Percentiles rank a stretch among this genome's conserved stretches.
phyloP scores from a whole-genome alignment of 2,888 invertebrate species.

The Azorinus chamasolen region DNA sequence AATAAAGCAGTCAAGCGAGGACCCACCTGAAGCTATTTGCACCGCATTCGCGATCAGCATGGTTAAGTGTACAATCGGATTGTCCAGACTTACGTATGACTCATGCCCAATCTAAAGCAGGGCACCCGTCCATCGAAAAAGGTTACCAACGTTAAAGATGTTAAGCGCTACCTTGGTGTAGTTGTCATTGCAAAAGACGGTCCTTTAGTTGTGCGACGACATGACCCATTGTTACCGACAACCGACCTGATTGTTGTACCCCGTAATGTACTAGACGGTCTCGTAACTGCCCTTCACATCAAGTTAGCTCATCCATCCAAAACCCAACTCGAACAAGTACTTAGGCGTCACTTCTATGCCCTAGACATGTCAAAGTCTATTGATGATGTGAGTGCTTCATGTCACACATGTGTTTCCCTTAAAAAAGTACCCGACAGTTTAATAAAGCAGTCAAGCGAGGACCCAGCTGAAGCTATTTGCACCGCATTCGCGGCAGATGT shows the following conservation, averaged over 20 bases:
- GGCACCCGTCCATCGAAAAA: conserved; percentile 71
- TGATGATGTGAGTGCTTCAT: conserved; percentile 36
- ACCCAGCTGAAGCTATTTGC: conserved; percentile 57
- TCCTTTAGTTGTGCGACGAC: conserved; percentile 42
- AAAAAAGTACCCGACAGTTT: conserved; percentile 44
- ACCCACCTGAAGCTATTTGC: conserved; percentile 33
- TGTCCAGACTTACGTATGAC: conserved; percentile 66
- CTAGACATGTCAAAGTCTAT: conserved; percentile 52
- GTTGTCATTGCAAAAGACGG: conserved; percentile 68
- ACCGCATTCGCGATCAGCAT: conserved; percentile 60
- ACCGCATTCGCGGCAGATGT: conserved; percentile 70
- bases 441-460: conserved; percentile 52
- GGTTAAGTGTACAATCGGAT: conserved; percentile 53
- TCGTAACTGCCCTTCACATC: too few relatives aligned
- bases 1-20: conserved; percentile 6
- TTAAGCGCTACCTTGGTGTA: conserved; percentile 67
- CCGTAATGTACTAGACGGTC: too few relatives aligned
- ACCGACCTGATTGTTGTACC: conserved; percentile 63
- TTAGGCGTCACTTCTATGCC: conserved; percentile 62
- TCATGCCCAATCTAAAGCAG: conserved; percentile 63
- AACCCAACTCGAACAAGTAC: too few relatives aligned
- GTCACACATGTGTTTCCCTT: conserved; percentile 64
- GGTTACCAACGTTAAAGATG: conserved; percentile 62
- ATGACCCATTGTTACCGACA: conserved; percentile 29
- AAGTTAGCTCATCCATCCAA: too few relatives aligned